These are phyloP conservation scores for Trilocha varians DNA, from an alignment of 2,888 invertebrate species.

Conservation along the genomic window DNA sequence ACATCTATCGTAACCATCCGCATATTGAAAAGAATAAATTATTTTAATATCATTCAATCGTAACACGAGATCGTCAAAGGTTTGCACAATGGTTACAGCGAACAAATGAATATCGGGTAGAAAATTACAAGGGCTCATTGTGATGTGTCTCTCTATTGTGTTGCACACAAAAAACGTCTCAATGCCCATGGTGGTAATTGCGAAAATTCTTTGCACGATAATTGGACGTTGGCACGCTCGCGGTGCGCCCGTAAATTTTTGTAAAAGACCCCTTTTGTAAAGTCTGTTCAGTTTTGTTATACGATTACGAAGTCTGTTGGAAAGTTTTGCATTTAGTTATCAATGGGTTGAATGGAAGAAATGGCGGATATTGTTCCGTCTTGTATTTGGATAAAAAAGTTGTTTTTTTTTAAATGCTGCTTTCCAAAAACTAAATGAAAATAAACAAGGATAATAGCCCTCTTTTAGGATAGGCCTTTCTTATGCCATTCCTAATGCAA, in stretches of 20 bases:
- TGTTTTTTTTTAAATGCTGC: no score
- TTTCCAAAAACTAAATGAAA: no score
- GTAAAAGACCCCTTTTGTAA: no score
- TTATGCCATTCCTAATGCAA: no score
- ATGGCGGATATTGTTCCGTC: no score
- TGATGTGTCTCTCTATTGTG: background rate
- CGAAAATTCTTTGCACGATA: background rate
- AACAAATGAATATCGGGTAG: background rate
- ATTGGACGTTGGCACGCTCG: background rate
- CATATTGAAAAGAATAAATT: slow-evolving; percentile 36
- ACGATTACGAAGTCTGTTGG: no score
- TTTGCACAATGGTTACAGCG: slow-evolving; percentile 30
- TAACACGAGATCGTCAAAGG: slow-evolving; percentile 27
- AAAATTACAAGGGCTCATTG: background rate
- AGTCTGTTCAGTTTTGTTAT: no score
- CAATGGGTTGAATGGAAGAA: no score
- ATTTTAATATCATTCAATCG: slow-evolving; percentile 24
- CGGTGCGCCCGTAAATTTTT: background rate
- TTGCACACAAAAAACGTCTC: background rate
- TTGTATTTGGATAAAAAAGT: no score
- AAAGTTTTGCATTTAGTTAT: no score
- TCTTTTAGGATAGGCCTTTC: no score
- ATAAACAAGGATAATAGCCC: no score
- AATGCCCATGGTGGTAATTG: background rate
- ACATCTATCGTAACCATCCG: slow-evolving; percentile 6